phyloP scores from a whole-genome alignment of 1,140 invertebrate genomes.

The Lineus longissimus region DNA sequence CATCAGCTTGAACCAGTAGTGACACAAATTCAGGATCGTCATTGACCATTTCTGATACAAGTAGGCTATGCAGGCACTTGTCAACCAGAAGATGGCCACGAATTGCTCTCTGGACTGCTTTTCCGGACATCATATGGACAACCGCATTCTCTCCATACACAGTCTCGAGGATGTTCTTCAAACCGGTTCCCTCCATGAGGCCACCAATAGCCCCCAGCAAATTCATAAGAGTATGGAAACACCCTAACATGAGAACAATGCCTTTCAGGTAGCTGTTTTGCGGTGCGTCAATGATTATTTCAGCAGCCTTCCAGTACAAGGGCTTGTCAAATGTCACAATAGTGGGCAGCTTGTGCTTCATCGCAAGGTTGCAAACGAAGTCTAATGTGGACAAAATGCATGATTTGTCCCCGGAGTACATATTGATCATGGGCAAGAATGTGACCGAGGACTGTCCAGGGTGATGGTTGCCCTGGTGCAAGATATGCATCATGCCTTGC shows the following conservation, averaged over 20 bases:
- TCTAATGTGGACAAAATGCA: background rate
- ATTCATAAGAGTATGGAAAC: slow-evolving; percentile 30
- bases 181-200: too few relatives aligned
- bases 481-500: background rate
- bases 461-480: background rate
- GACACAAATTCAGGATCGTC: too few relatives aligned
- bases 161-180: slow-evolving; percentile 22
- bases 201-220: slow-evolving; percentile 26
- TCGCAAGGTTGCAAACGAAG: slow-evolving; percentile 22
- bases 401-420: background rate
- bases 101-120: slow-evolving; percentile 49
- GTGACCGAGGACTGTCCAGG: background rate
- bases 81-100: slow-evolving; percentile 46
- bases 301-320: too few relatives aligned
- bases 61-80: slow-evolving; percentile 14
- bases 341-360: slow-evolving; percentile 16
- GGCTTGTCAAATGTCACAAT: slow-evolving; percentile 36
- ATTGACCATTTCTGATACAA: too few relatives aligned
- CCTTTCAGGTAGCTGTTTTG: slow-evolving; percentile 9
- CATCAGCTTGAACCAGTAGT: too few relatives aligned
- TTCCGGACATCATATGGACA: slow-evolving; percentile 46
- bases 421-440: background rate
- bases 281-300: too few relatives aligned
- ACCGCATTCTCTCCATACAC: slow-evolving; percentile 31
- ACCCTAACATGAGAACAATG: slow-evolving; percentile 21